phyloP scores from a whole-genome alignment of 2,888 invertebrate genomes.

The Conistra vaccinii region DNA sequence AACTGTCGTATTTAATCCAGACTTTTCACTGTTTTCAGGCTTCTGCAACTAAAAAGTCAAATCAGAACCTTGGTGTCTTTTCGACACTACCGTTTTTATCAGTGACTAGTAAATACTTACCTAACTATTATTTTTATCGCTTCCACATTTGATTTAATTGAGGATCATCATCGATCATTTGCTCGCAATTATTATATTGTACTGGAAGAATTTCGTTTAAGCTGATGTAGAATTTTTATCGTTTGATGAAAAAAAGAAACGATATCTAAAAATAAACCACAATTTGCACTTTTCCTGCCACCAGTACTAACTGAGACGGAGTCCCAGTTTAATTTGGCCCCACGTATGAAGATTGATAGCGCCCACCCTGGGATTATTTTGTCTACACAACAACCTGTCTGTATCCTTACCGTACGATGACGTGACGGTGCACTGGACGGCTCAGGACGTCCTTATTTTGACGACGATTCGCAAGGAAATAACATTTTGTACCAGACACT shows the following conservation, averaged over 20 bases:
- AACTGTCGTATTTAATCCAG: background rate
- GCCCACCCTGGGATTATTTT: conserved; percentile 83
- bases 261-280: conserved; percentile 16
- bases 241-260: background rate
- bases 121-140: too few relatives aligned
- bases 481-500: conserved; percentile 63
- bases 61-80: background rate
- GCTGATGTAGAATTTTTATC: background rate
- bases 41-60: background rate
- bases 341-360: conserved; percentile 87
- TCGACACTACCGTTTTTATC: background rate
- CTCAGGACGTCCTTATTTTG: conserved; percentile 82
- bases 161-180: background rate
- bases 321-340: conserved; percentile 78
- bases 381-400: conserved; percentile 79
- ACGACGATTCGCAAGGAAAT: conserved; percentile 68
- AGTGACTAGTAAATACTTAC: background rate
- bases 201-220: background rate
- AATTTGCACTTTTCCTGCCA: conserved; percentile 64
- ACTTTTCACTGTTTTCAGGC: background rate
- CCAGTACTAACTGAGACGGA: conserved; percentile 69
- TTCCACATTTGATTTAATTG: background rate
- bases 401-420: conserved; percentile 66
- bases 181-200: background rate
- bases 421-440: conserved; percentile 69